phyloP scores from a whole-genome alignment of 2,888 invertebrate species.

The Tillus elongatus region DNA sequence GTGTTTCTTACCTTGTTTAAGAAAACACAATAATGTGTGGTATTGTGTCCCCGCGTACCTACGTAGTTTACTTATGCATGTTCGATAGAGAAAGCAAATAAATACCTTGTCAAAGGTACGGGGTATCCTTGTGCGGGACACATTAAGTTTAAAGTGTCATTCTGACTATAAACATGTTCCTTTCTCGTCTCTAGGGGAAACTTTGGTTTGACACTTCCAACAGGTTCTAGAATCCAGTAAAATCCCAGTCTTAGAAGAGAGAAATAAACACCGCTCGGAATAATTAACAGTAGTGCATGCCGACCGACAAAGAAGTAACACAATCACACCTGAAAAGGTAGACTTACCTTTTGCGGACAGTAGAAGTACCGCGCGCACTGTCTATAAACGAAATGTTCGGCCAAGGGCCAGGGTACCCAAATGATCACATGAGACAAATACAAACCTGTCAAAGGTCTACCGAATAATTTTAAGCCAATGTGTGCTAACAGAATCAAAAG shows the following conservation, averaged over 20 bases:
- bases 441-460: constrained; percentile 17
- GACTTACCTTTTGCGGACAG: constrained; percentile 28
- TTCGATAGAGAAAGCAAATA: too few relatives aligned
- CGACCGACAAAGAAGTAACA: too few relatives aligned
- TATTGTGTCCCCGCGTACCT: too few relatives aligned
- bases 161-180: constrained; percentile 46
- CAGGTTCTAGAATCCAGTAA: constrained; percentile 43
- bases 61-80: too few relatives aligned
- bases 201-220: constrained; percentile 53
- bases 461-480: not conserved
- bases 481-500: constrained; percentile 7
- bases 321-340: too few relatives aligned
- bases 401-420: constrained; percentile 38
- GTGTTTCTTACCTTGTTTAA: too few relatives aligned
- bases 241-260: constrained; percentile 8
- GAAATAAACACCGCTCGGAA: too few relatives aligned
- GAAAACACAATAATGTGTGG: too few relatives aligned
- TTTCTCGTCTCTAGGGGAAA: constrained; percentile 62
- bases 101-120: constrained; percentile 49
- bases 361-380: not conserved
- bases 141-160: constrained; percentile 47
- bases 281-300: too few relatives aligned
- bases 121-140: constrained; percentile 61
- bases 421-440: constrained; percentile 14
- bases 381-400: not conserved